Evolutionary conservation across 2,113 vertebrate genomes (phyloP).

Genomic region (Gambusia holbrooki): DNA sequence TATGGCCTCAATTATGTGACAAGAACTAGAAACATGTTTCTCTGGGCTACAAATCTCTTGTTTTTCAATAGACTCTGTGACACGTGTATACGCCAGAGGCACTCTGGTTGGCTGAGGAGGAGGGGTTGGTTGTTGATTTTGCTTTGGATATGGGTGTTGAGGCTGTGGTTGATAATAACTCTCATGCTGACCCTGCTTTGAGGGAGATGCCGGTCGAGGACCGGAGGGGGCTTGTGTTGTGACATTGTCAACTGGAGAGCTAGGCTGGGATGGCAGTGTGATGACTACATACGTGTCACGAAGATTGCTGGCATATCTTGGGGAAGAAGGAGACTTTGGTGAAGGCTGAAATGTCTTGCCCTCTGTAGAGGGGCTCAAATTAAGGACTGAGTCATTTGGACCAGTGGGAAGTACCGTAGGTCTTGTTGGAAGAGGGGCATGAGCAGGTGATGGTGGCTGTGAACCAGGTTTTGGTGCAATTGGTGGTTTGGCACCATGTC

Average conservation of each 20-base stretch:
- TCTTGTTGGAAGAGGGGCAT: constrained; percentile 78
- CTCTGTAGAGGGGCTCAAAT: constrained; percentile 88
- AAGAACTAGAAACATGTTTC: constrained; percentile 81
- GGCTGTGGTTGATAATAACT: constrained; percentile 60
- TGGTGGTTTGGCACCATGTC: constrained; percentile 87
- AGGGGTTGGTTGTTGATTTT: constrained; percentile 60
- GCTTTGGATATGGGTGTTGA: constrained; percentile 65
- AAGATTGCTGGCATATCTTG: constrained; percentile 87
- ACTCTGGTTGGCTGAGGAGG: constrained; percentile 77
- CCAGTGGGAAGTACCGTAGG: constrained; percentile 79
- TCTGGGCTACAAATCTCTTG: constrained; percentile 82
- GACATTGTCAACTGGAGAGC: constrained; percentile 90
- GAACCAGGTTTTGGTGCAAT: constrained; percentile 90
- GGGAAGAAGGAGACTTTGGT: constrained; percentile 90
- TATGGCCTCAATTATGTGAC: constrained; percentile 81
- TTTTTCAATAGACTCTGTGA: constrained; percentile 83
- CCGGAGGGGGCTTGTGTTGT: constrained; percentile 84
- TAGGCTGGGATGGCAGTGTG: constrained; percentile 95
- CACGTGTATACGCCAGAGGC: constrained; percentile 83
- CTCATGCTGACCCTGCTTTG: constrained; percentile 73
- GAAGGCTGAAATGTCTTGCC: constrained; percentile 82
- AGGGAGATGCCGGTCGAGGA: constrained; percentile 80
- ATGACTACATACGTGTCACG: constrained; percentile 97
- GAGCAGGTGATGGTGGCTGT: constrained; percentile 80
- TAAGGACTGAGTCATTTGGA: constrained; percentile 83